Conservation (phyloP, 1,140 invertebrate species). For the Metopolophium dirhodum region DNA sequence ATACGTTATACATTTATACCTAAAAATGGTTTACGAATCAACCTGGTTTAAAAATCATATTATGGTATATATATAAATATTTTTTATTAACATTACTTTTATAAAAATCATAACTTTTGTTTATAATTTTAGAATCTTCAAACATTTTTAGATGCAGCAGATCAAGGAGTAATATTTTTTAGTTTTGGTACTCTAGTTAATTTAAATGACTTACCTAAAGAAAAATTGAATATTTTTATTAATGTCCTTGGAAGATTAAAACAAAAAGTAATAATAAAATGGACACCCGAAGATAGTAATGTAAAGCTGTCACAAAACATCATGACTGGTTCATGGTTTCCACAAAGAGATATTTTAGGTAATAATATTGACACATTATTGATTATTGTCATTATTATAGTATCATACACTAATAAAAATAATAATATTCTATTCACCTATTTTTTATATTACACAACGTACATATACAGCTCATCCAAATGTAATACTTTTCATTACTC, state of each 20-base stretch:
- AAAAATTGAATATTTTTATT: conserved; percentile 59
- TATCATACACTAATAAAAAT: background rate
- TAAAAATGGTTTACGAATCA: too few species aligned
- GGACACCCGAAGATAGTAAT: conserved; percentile 64
- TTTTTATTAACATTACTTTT: background rate
- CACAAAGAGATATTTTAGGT: conserved; percentile 59
- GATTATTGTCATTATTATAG: background rate
- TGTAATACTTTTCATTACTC: conserved; percentile 68
- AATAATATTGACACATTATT: background rate
- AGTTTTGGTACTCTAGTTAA: conserved; percentile 68
- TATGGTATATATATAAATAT: background rate
- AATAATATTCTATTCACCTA: background rate
- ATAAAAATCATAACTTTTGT: background rate
- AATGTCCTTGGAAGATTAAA: conserved; percentile 63
- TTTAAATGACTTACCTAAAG: conserved; percentile 2
- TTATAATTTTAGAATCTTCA: conserved; percentile 58
- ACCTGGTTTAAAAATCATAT: background rate
- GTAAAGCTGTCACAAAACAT: conserved; percentile 51
- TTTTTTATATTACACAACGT: background rate
- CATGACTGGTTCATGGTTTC: conserved; percentile 55
- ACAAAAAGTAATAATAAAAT: conserved; percentile 68
- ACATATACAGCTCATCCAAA: conserved; percentile 65
- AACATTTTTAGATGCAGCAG: conserved; percentile 61
- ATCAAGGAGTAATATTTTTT: conserved; percentile 73
- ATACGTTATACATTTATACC: too few species aligned